Percentiles rank a stretch among this genome's conserved stretches.
phyloP scores from a whole-genome alignment of 92 coral and sea anemone species.

The Parazoanthus atlanticus region DNA sequence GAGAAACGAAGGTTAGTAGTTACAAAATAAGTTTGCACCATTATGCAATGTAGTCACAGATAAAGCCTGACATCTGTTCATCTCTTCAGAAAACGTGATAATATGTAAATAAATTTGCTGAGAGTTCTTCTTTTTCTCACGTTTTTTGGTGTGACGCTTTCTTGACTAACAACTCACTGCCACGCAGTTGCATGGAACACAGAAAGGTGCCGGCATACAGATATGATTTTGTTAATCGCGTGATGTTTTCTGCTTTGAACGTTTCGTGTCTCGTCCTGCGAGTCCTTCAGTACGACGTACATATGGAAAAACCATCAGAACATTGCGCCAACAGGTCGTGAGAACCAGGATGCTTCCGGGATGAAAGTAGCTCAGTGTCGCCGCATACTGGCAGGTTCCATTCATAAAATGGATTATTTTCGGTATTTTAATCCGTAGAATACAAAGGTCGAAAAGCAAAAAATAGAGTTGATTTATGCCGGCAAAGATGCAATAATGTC shows the following conservation, averaged over 20 bases:
- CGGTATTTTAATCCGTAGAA: neutral
- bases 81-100: conserved; percentile 25
- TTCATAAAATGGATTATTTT: neutral
- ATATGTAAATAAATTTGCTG: neutral
- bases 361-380: neutral
- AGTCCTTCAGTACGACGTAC: neutral
- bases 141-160: neutral
- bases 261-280: neutral
- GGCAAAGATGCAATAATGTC: neutral
- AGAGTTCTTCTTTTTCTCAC: neutral
- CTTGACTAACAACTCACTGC: neutral
- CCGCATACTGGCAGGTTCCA: neutral
- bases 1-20: neutral
- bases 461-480: neutral
- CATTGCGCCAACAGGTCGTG: conserved; percentile 9
- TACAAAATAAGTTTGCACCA: too few relatives aligned
- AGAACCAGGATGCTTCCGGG: conserved; percentile 17
- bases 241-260: neutral
- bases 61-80: neutral
- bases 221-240: neutral
- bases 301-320: neutral
- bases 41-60: neutral
- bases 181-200: neutral
- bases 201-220: neutral
- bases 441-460: neutral